Evolutionary conservation across 2,797 vertebrate genomes (phyloP).

Genomic region (Sebastes oblongus): DNA sequence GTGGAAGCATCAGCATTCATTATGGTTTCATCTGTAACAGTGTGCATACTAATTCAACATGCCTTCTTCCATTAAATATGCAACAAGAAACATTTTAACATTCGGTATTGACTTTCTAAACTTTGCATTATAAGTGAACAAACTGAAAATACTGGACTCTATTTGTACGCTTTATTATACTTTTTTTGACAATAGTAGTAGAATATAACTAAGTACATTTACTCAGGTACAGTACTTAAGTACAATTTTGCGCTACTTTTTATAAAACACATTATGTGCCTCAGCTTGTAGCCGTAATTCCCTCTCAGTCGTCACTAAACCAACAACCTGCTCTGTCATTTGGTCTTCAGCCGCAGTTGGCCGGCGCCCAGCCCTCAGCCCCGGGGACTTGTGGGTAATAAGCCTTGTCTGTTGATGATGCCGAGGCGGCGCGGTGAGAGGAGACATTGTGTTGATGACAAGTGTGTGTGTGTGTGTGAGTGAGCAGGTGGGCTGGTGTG

Average conservation of each 20-base stretch:
- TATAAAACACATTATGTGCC: background rate
- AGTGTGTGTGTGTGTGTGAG: background rate
- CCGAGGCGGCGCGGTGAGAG: background rate
- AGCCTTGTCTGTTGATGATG: slow-evolving; percentile 19
- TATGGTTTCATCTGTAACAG: background rate
- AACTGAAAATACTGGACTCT: background rate
- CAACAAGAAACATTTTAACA: background rate
- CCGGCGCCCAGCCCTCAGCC: background rate
- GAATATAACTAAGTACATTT: background rate
- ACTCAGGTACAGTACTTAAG: background rate
- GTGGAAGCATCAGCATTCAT: background rate
- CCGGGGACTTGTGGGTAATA: slow-evolving; percentile 40
- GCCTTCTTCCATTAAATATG: background rate
- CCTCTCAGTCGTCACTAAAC: background rate
- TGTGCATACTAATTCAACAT: background rate
- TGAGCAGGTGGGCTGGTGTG: background rate
- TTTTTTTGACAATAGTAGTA: background rate
- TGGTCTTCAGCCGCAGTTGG: background rate
- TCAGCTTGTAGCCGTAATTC: background rate
- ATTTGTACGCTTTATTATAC: background rate
- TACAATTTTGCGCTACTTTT: background rate
- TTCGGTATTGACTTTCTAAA: background rate
- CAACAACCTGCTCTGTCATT: background rate
- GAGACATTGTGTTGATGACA: background rate
- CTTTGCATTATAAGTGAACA: background rate